These are phyloP conservation scores for Acinonyx jubatus DNA, from an alignment of 2,113 vertebrate species.

Conservation along the genomic window DNA sequence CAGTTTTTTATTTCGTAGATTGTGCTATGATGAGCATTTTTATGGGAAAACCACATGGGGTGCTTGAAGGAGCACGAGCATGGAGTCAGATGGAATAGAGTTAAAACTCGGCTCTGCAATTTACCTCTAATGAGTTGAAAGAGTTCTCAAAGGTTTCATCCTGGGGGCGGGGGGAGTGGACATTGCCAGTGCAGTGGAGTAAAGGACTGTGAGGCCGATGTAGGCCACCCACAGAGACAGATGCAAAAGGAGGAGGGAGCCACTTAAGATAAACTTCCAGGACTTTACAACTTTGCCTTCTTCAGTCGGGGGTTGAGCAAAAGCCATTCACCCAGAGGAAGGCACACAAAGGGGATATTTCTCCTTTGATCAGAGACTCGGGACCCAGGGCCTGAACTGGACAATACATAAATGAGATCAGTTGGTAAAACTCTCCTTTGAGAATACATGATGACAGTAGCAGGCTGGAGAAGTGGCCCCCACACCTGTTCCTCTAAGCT, in stretches of 20 bases:
- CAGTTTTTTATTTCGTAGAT: slow-evolving; percentile 62
- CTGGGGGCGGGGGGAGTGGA: accelerated
- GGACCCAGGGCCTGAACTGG: neutral
- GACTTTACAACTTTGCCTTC: neutral
- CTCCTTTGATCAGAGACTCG: neutral
- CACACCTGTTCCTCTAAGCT: neutral
- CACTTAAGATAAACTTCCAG: neutral
- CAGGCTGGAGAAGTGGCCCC: neutral
- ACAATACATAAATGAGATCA: no score
- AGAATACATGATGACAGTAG: neutral
- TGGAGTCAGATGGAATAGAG: slow-evolving; percentile 9
- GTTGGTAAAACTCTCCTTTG: neutral
- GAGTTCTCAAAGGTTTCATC: neutral
- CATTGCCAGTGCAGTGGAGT: neutral
- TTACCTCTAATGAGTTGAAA: neutral
- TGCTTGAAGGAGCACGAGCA: slow-evolving; percentile 19
- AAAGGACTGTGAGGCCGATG: neutral
- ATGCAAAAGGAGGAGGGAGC: neutral
- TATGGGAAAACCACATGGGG: slow-evolving; percentile 43
- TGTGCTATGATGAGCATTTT: slow-evolving; percentile 60
- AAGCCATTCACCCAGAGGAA: neutral
- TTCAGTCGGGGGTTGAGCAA: neutral
- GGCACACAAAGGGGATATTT: neutral
- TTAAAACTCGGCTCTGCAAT: neutral
- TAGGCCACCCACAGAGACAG: neutral